These are phyloP conservation scores for Pteropus alecto DNA, from an alignment of 2,113 vertebrate species.

Conservation along the genomic window DNA sequence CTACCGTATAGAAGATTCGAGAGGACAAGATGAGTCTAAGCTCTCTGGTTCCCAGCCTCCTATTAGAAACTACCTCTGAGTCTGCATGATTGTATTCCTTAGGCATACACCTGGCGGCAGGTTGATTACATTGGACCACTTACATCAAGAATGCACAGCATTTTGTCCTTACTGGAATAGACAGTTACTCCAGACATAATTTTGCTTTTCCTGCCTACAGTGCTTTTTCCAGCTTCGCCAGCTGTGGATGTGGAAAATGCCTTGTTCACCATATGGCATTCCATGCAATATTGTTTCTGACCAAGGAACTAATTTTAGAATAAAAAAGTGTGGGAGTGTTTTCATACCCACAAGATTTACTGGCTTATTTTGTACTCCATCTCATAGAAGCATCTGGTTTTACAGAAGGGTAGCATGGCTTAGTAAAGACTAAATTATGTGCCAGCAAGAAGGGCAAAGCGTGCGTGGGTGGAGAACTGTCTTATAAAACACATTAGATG, in stretches of 20 bases:
- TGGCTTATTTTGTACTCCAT: background rate
- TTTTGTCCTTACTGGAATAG: background rate
- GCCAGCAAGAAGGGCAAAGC: background rate
- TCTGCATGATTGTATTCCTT: background rate
- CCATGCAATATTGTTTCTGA: background rate
- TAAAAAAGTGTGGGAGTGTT: background rate
- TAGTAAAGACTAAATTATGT: background rate
- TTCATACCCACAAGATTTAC: background rate
- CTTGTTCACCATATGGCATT: conserved; percentile 3
- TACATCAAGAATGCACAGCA: background rate
- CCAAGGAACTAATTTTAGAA: conserved; percentile 41
- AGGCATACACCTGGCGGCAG: background rate
- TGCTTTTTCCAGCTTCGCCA: background rate
- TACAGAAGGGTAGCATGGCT: background rate
- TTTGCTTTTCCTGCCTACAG: background rate
- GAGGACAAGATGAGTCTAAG: background rate
- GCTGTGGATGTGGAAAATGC: background rate
- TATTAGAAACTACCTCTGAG: background rate
- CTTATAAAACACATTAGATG: background rate
- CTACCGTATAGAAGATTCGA: background rate
- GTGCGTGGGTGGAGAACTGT: background rate
- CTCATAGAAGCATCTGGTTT: background rate
- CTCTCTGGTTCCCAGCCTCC: background rate
- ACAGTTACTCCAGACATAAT: background rate
- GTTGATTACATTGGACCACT: background rate